Base-by-base conservation (phyloP, 2,113 vertebrate genomes). In the Apteryx owenii region DNA sequence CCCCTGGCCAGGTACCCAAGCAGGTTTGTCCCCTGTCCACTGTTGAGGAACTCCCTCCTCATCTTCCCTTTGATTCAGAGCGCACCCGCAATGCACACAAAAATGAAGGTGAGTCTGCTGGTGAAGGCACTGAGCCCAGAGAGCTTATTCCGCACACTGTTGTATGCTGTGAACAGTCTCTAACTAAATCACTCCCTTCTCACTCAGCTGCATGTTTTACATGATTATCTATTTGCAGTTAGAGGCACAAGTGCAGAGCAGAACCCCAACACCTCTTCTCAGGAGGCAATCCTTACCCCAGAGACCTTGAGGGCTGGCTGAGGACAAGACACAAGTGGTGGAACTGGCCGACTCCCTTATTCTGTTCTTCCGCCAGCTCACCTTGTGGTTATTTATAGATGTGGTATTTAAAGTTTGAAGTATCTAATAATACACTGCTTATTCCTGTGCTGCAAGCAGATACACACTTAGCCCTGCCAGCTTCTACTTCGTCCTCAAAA, bases 151-250 rank as follows among this genome's bases (percentile, higher is more conserved):
- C 29, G 40, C 19, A 28, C 2, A 0, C 40, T 16, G 1, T 19
- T 11, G 5, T 17, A 17, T 54, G 0, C 33, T 36, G 50, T 40
- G 19, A 69, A 14, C 10, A 2, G 48, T 12, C 79, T 36, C 46
- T 64, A 21, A 53, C 23, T 81, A 53, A 83, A 31, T 7, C 64
- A 3, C 51, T n/a, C 4, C 50, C 58, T 16, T 7, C 66, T 51
- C 79, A 1, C 20, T 16, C 79, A 56, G 31, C 40, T 9, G 38
- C 36, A 8, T 6, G 2, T 38, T 65, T 62, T 22, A n/a, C 50
- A 8, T 0, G 5, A 2, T 4, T 4, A 3, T 6, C 17, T 19
- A 1, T 9, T 0, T 7, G 44, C 68, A 50, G n/a, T 4, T 17
- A n/a, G 80, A 72, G 36, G 38, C 28, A 19, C 44, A 58, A 54